Evolutionary conservation across 2,797 vertebrate genomes (phyloP).

Genomic region (Astyanax mexicanus): DNA sequence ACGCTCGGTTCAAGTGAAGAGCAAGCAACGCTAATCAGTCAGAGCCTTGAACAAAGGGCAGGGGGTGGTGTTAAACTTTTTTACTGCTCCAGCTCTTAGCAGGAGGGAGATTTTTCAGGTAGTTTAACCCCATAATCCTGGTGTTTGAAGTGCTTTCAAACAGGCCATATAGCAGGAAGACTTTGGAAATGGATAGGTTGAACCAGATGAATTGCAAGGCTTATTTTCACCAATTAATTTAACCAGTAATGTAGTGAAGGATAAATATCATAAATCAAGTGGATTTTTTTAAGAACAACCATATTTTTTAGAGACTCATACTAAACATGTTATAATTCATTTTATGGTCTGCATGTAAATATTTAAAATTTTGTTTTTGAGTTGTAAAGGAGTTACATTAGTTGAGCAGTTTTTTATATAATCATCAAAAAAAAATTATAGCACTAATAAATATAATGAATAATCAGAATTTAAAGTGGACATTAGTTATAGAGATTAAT

Average conservation of each 20-base stretch:
- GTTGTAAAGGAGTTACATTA: neutral
- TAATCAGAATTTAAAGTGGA: too few species aligned
- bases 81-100: conserved; percentile 47
- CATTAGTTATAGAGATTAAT: too few species aligned
- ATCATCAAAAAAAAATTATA: too few species aligned
- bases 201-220: conserved; percentile 46
- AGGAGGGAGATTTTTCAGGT: conserved; percentile 60
- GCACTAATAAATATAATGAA: too few species aligned
- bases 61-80: conserved; percentile 40
- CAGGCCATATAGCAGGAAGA: conserved; percentile 35
- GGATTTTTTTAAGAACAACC: neutral
- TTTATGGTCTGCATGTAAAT: neutral
- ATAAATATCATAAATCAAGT: neutral
- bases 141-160: conserved; percentile 56
- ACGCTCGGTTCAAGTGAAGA: conserved; percentile 29
- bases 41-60: conserved; percentile 33
- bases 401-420: too few species aligned
- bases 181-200: conserved; percentile 54
- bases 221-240: conserved; percentile 54
- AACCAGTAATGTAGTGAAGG: conserved; percentile 4
- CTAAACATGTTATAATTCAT: neutral
- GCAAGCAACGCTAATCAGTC: conserved; percentile 45
- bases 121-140: conserved; percentile 58
- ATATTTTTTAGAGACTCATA: neutral
- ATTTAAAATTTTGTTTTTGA: conserved; percentile 6